A percentile compares a stretch with the other conserved stretches of the same genome.
These are phyloP conservation scores for Jaculus jaculus DNA, from an alignment of 2,113 vertebrate species.

Conservation along the genomic window DNA sequence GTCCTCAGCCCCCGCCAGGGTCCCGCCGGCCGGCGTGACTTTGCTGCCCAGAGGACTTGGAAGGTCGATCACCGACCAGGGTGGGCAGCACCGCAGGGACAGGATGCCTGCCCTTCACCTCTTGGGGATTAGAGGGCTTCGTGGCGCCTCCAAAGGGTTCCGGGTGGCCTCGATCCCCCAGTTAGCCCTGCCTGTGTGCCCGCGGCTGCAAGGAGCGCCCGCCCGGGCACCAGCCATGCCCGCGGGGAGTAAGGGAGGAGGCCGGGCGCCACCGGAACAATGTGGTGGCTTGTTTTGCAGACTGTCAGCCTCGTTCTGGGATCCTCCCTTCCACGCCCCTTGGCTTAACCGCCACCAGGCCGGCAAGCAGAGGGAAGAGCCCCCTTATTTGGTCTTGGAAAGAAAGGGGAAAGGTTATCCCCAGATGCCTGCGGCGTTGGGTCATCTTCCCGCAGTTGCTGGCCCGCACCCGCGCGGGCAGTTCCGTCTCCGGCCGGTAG, in stretches of 20 bases:
- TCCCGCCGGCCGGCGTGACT: background rate
- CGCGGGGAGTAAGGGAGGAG: constrained; percentile 3
- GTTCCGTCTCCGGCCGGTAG: constrained; percentile 35
- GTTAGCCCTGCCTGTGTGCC: background rate
- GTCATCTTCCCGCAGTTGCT: constrained; percentile 54
- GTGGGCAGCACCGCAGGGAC: background rate
- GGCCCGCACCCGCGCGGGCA: background rate
- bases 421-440: constrained; percentile 67
- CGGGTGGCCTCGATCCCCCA: background rate
- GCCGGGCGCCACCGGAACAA: constrained; percentile 59
- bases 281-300: constrained; percentile 67
- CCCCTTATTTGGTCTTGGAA: constrained; percentile 78
- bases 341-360: constrained; percentile 65
- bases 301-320: constrained; percentile 59
- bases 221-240: background rate
- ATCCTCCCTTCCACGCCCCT: constrained; percentile 73
- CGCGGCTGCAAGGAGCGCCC: background rate
- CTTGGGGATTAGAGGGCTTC: too few relatives aligned
- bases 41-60: accelerated
- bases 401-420: constrained; percentile 76
- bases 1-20: background rate
- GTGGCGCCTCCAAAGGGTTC: background rate
- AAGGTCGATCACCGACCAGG: background rate
- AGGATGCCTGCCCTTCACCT: background rate
- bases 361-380: constrained; percentile 50